phyloP scores from a whole-genome alignment of 2,113 vertebrate species.

The Ageneiosus marmoratus region DNA sequence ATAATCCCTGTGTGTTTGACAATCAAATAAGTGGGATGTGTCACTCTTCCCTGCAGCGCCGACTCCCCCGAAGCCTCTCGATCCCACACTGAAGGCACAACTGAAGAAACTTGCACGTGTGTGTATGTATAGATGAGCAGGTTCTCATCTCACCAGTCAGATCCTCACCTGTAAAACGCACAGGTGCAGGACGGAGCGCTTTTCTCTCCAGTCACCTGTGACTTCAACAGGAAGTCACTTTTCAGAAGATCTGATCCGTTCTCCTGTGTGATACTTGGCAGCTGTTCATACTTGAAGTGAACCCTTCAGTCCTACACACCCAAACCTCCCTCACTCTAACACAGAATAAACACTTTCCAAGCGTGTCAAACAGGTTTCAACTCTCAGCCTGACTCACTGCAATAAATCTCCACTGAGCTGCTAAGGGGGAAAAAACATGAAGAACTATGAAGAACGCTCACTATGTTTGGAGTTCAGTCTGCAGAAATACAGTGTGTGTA shows the following conservation, averaged over 20 bases:
- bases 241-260: background rate
- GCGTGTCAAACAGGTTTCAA: constrained; percentile 49
- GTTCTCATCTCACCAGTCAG: background rate
- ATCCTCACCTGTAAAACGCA: background rate
- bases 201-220: background rate
- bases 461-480: background rate
- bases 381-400: constrained; percentile 1
- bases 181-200: background rate
- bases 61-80: constrained; percentile 12
- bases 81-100: constrained; percentile 20
- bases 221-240: background rate
- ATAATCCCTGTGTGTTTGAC: background rate
- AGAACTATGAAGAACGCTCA: too few species aligned
- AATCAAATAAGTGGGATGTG: constrained; percentile 21
- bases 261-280: background rate
- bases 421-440: background rate
- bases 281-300: background rate
- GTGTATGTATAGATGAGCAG: background rate
- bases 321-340: background rate
- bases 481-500: background rate
- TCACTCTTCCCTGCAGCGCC: constrained; percentile 26
- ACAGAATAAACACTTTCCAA: constrained; percentile 39
- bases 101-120: background rate
- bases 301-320: constrained; percentile 8
- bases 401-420: constrained; percentile 9